A percentile compares a stretch with the other conserved stretches of the same genome.
These are phyloP conservation scores for Enteromius argenteus DNA, from an alignment of 2,797 vertebrate species.

Conservation along the genomic window DNA sequence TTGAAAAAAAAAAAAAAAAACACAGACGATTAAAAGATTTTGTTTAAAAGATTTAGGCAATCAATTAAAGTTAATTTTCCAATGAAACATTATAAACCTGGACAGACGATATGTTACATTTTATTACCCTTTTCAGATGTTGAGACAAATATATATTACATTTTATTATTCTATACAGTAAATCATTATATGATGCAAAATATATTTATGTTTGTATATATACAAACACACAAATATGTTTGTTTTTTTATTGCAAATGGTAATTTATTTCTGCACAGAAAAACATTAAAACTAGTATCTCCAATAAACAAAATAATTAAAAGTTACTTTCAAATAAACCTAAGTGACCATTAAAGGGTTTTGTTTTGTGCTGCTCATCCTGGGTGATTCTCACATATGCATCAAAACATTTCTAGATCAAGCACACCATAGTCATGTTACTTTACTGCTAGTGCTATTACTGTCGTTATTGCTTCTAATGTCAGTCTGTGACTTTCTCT, in stretches of 20 bases:
- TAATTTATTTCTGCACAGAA: neutral
- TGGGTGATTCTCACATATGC: neutral
- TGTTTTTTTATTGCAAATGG: no score
- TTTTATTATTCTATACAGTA: no score
- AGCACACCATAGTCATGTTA: neutral
- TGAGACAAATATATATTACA: neutral
- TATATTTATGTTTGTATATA: no score
- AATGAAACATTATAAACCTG: neutral
- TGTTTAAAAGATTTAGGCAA: neutral
- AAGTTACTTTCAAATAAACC: neutral
- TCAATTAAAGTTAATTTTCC: neutral
- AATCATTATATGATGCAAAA: no score
- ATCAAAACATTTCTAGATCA: neutral
- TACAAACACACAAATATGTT: no score
- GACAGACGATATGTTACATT: neutral
- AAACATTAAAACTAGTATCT: neutral
- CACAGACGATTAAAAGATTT: neutral
- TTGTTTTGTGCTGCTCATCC: neutral
- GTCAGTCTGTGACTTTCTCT: neutral
- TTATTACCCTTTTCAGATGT: neutral
- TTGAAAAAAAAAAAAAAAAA: neutral
- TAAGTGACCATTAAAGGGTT: neutral
- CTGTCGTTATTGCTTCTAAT: neutral
- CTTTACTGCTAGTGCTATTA: neutral
- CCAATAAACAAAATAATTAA: neutral